Conservation (phyloP, 2,113 vertebrate genomes). For the Dicaeum eximium region DNA sequence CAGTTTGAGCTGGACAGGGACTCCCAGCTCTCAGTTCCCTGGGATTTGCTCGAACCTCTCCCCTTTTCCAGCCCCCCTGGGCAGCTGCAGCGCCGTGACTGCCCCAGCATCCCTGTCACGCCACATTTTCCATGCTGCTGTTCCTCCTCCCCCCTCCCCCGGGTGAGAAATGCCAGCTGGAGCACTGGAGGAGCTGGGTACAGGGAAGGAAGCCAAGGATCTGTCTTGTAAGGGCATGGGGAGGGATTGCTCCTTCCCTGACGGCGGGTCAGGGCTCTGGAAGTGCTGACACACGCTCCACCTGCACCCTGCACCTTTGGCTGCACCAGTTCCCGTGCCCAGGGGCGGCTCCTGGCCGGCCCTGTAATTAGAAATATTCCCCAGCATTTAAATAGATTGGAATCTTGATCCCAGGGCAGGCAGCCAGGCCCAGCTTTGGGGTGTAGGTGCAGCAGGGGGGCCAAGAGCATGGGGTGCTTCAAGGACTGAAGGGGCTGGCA, state of each 20-base stretch:
- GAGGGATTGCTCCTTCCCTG: background rate
- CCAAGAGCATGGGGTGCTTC: background rate
- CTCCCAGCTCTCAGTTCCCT: background rate
- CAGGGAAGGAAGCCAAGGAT: background rate
- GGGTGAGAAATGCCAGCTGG: background rate
- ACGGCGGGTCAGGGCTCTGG: accelerated
- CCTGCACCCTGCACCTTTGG: background rate
- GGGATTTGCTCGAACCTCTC: background rate
- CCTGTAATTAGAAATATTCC: conserved; percentile 33
- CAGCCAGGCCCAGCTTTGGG: background rate
- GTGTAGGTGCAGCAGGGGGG: background rate
- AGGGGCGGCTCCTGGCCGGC: background rate
- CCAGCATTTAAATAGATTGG: background rate
- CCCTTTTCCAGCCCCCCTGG: background rate
- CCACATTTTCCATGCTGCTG: background rate
- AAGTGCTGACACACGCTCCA: background rate
- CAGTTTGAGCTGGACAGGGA: background rate
- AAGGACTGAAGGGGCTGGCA: accelerated
- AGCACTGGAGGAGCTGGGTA: background rate
- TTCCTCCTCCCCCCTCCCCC: too few species aligned
- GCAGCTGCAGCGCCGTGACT: background rate
- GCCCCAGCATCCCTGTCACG: background rate
- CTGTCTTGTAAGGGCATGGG: background rate
- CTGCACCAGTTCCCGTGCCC: background rate
- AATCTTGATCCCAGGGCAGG: background rate